A percentile compares a stretch with the other conserved stretches of the same genome.
These are phyloP conservation scores for Austrolebias charrua DNA, from an alignment of 2,797 vertebrate genomes.

Conservation along the genomic window DNA sequence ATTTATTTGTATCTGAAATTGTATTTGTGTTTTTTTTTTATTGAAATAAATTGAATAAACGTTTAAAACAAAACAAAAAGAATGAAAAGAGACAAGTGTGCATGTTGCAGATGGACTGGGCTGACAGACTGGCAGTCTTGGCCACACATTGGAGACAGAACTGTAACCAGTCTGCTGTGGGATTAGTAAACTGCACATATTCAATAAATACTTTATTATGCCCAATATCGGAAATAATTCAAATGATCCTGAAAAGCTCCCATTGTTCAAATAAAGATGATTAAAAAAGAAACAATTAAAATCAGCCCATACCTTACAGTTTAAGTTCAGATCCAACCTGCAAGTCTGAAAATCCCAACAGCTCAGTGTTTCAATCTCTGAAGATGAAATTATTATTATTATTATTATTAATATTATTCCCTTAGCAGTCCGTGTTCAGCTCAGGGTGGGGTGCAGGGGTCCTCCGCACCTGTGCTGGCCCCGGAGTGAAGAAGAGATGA, in stretches of 20 bases:
- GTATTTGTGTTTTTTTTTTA: no score
- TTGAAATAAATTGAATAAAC: no score
- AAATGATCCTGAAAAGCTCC: no score
- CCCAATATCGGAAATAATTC: no score
- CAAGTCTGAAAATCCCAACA: conserved; percentile 68
- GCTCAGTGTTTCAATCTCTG: conserved; percentile 40
- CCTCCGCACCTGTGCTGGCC: conserved; percentile 60
- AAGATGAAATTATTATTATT: conserved; percentile 42
- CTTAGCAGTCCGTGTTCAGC: conserved; percentile 48
- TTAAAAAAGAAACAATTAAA: not conserved
- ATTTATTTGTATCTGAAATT: no score
- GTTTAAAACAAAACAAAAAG: no score
- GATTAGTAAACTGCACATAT: conserved; percentile 35
- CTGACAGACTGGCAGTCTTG: conserved; percentile 63
- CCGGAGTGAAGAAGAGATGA: conserved; percentile 34
- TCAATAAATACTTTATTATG: conserved; percentile 15
- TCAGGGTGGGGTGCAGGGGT: conserved; percentile 22
- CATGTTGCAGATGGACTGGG: conserved; percentile 6
- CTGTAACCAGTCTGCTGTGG: conserved; percentile 70
- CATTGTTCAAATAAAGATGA: not conserved
- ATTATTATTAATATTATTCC: no score
- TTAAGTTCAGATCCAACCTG: conserved; percentile 60
- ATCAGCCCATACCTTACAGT: conserved; percentile 61
- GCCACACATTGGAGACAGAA: conserved; percentile 67
- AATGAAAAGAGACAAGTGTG: not conserved